Percentiles rank a stretch among this genome's conserved stretches.
These are phyloP conservation scores for Pipistrellus pipistrellus DNA, from an alignment of 2,797 vertebrate species.

Conservation along the genomic window DNA sequence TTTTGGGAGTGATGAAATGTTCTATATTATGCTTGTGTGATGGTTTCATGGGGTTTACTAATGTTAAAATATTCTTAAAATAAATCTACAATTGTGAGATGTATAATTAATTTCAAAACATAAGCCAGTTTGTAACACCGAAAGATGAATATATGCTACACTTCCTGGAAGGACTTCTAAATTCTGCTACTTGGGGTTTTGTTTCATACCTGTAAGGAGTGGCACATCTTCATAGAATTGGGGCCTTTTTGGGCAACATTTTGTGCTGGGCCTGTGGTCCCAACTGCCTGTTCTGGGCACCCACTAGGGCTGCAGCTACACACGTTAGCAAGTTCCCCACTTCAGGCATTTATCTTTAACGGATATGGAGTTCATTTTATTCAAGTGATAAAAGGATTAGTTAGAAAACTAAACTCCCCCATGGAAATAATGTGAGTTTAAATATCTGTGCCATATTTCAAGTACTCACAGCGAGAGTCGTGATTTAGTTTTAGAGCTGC, in stretches of 20 bases:
- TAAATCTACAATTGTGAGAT: neutral
- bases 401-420: neutral
- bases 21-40: neutral
- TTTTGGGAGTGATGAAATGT: neutral
- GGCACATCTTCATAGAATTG: neutral
- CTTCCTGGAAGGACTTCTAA: conserved; percentile 1
- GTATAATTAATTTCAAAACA: conserved; percentile 53
- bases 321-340: neutral
- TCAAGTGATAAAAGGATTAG: neutral
- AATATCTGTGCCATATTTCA: neutral
- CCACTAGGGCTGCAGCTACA: neutral
- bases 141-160: neutral
- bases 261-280: neutral
- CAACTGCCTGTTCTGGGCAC: rapidly evolving
- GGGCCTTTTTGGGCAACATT: neutral
- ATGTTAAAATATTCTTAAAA: neutral
- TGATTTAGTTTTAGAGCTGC: neutral
- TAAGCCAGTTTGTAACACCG: conserved; percentile 31
- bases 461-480: neutral
- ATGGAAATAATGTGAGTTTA: neutral
- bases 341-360: neutral
- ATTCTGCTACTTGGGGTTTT: neutral
- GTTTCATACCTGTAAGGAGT: neutral
- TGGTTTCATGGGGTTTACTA: neutral
- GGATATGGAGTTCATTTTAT: neutral